Base-by-base conservation (phyloP, 2,113 vertebrate genomes). In the Elaphurus davidianus region DNA sequence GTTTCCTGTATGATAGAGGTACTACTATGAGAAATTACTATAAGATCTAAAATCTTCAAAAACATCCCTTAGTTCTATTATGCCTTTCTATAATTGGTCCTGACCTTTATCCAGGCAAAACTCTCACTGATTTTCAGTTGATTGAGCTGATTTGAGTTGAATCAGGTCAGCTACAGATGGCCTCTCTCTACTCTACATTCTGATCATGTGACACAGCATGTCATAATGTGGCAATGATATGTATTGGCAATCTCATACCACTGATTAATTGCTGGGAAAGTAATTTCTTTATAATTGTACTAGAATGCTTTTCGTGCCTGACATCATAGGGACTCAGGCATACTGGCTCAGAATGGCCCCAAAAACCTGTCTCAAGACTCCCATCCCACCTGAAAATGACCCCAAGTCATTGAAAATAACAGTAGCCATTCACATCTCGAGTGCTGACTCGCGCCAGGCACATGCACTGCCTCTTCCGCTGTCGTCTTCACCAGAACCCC, bases 181-280 rank as follows among this genome's bases (percentile, higher is more conserved):
- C 17, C 78, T 50, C 64, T 96, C 93, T 78, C 97, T 89, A 43
- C 81, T 97, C 84, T 45, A 12, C 93, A 97, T 96, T 98, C 98
- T 90, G 96, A 91, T 95, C 2, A 1, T 9, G 30, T 28, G 96
- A 96, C 64, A 55, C 83, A 13, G 12, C 28, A 91, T 97, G 97
- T 97, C 98, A 97, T 97, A 96, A 97, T 50, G 90, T 55, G n/a
- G 84, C 83, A 60, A 88, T 94, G 97, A 98, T 91, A 81, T 82
- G 92, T 98, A 98, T 97, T 98, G 98, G 93, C 98, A 98, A 96
- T 78, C 98, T 96, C 71, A 91, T 87, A 47, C 47, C 8, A n/a
- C 82, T 98, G 98, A 98, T 98, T 97, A 98, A 98, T 98, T 97
- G 93, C 96, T 96, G 90, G 71, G 81, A 92, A 96, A 97, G 96